phyloP scores from a whole-genome alignment of 2,797 vertebrate species.

The Aselliscus stoliczkanus region DNA sequence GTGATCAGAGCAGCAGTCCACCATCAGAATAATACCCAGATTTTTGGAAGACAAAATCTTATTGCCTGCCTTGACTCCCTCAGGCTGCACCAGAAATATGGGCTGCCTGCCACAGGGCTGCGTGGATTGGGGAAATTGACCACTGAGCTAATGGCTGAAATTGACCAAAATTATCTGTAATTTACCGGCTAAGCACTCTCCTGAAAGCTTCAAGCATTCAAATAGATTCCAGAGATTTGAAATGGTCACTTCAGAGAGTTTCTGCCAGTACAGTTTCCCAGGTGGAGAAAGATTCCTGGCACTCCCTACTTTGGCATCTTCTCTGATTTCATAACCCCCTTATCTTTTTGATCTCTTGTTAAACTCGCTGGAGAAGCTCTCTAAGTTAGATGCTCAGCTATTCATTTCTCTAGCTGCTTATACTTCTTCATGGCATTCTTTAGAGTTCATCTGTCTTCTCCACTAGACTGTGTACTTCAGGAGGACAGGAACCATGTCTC shows the following conservation, averaged over 20 bases:
- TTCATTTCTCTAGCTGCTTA: neutral
- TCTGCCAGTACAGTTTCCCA: neutral
- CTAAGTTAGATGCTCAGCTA: neutral
- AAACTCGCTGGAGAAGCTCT: neutral
- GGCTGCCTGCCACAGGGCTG: neutral
- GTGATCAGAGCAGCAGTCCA: neutral
- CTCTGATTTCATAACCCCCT: neutral
- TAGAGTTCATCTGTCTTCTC: neutral
- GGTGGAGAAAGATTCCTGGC: neutral
- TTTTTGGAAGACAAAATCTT: neutral
- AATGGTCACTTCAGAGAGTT: neutral
- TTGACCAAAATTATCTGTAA: neutral
- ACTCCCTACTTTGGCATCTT: neutral
- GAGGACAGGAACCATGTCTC: neutral
- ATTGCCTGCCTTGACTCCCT: neutral
- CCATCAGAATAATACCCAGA: neutral
- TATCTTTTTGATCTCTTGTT: neutral
- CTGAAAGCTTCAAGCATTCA: neutral
- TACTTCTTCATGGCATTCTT: neutral
- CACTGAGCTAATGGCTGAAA: neutral
- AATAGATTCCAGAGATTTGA: neutral
- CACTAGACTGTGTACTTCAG: neutral
- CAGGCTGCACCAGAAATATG: neutral
- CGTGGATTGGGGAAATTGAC: neutral
- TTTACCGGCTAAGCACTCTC: neutral